Conservation (phyloP, 2,797 vertebrate genomes). For the Linurgus olivaceus region DNA sequence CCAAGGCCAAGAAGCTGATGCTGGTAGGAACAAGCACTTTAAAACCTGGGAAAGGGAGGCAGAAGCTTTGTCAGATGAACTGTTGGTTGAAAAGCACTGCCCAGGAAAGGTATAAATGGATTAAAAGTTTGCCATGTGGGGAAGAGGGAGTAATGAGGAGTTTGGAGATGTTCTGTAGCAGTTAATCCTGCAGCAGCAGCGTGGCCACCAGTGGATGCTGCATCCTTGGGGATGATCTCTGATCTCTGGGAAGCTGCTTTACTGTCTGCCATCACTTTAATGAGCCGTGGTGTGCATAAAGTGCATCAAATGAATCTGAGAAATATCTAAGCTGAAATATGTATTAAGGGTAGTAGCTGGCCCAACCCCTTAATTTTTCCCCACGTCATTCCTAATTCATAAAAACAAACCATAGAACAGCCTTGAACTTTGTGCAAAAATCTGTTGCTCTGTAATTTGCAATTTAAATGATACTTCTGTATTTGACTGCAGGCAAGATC, state of each 20-base stretch:
- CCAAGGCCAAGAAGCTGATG: neutral
- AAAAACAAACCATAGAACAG: constrained; percentile 19
- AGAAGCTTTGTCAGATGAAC: neutral
- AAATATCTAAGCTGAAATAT: neutral
- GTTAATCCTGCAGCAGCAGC: neutral
- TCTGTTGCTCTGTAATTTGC: constrained; percentile 61
- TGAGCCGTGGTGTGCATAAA: neutral
- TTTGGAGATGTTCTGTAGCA: neutral
- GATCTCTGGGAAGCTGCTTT: neutral
- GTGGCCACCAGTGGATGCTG: neutral
- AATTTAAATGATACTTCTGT: constrained; percentile 44
- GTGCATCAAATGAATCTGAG: neutral
- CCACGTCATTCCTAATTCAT: constrained; percentile 34
- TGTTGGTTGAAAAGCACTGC: neutral
- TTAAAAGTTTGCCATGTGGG: neutral
- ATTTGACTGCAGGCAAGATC: constrained; percentile 52
- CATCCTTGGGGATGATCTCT: constrained; percentile 4
- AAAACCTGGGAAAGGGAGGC: neutral
- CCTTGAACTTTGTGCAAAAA: constrained; percentile 56
- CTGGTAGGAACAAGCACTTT: neutral
- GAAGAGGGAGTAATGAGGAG: neutral
- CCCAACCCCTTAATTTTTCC: neutral
- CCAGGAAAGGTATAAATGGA: neutral
- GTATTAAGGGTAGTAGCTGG: neutral
- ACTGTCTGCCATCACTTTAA: constrained; percentile 8